Conservation (phyloP, 2,113 vertebrate species). For the Cryptotis parvus region DNA sequence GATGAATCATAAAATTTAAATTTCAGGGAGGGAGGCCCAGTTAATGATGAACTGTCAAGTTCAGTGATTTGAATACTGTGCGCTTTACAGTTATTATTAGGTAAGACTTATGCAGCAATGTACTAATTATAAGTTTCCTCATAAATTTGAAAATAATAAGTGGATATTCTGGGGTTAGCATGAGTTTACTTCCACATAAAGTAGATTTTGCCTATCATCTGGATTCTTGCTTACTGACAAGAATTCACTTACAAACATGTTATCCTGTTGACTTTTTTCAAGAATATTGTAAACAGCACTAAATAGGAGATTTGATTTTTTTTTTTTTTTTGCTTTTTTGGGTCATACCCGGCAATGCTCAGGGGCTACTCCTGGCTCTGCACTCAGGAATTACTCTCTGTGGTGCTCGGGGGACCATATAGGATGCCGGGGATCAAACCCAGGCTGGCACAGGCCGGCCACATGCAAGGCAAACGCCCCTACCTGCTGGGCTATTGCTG, state of each 20-base stretch:
- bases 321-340: too few species aligned
- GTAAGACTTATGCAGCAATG: not conserved
- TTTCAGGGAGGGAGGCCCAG: not conserved
- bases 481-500: too few species aligned
- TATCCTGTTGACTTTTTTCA: slow-evolving; percentile 1
- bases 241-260: not conserved
- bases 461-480: too few species aligned
- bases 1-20: not conserved
- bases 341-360: too few species aligned
- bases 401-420: too few species aligned
- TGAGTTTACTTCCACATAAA: slow-evolving; percentile 9
- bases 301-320: not conserved
- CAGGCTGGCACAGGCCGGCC: too few species aligned
- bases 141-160: slow-evolving; percentile 55
- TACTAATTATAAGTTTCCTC: slow-evolving; percentile 62
- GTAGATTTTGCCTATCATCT: slow-evolving; percentile 21
- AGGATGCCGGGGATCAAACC: too few species aligned
- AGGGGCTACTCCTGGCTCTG: too few species aligned
- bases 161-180: slow-evolving; percentile 46
- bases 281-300: not conserved
- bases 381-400: too few species aligned
- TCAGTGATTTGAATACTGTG: slow-evolving; percentile 72
- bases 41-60: slow-evolving; percentile 41
- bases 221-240: slow-evolving; percentile 2
- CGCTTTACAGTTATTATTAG: slow-evolving; percentile 64